These are phyloP conservation scores for Acipenser ruthenus DNA, from an alignment of 2,797 vertebrate species.

Conservation along the genomic window DNA sequence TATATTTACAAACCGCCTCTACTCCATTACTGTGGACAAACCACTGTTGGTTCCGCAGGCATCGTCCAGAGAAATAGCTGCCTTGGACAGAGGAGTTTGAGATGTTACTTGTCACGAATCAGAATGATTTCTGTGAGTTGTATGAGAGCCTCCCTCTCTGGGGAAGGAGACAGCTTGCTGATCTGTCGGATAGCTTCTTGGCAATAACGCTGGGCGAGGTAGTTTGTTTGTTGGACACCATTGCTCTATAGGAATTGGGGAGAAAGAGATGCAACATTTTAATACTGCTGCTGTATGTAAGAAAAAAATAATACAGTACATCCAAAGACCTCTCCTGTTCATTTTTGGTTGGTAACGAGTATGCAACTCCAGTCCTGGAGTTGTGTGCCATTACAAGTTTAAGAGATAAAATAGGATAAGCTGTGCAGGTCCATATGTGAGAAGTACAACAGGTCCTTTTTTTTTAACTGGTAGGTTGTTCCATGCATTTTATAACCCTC, in stretches of 20 bases:
- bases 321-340: too few relatives aligned
- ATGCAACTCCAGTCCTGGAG: too few relatives aligned
- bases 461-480: too few relatives aligned
- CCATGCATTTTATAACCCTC: too few relatives aligned
- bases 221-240: slow-evolving; percentile 86
- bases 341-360: too few relatives aligned
- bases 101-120: slow-evolving; percentile 77
- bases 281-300: too few relatives aligned
- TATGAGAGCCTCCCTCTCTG: slow-evolving; percentile 87
- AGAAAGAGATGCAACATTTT: not conserved
- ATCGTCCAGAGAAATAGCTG: slow-evolving; percentile 72
- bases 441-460: too few relatives aligned
- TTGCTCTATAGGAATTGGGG: slow-evolving; percentile 66
- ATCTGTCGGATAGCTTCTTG: slow-evolving; percentile 78
- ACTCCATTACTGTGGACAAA: not conserved
- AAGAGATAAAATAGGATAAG: too few relatives aligned
- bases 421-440: too few relatives aligned
- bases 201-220: slow-evolving; percentile 87
- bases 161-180: slow-evolving; percentile 75
- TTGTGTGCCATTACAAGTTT: too few relatives aligned
- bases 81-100: slow-evolving; percentile 44
- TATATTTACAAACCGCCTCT: not conserved
- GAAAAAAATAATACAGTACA: too few relatives aligned
- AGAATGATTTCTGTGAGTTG: slow-evolving; percentile 85
- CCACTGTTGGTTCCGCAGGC: slow-evolving; percentile 42